Percentiles rank a stretch among this genome's conserved stretches.
These are phyloP conservation scores for Salpingus planirostris DNA, from an alignment of 2,888 invertebrate genomes.

Conservation along the genomic window DNA sequence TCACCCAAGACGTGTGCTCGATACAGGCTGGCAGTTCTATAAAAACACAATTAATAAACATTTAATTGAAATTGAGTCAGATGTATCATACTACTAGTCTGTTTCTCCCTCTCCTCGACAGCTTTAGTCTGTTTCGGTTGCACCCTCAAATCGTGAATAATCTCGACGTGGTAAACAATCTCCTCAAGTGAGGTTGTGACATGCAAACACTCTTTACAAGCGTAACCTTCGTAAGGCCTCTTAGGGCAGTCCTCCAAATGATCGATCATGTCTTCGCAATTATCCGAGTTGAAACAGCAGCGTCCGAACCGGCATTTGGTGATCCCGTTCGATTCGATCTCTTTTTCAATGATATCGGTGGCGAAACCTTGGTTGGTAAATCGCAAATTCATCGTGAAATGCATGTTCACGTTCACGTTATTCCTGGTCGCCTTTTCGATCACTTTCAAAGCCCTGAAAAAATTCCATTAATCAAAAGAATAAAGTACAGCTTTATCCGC, in stretches of 20 bases:
- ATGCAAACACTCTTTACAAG: constrained; percentile 31
- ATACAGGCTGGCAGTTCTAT: too few relatives aligned
- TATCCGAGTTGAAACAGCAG: constrained; percentile 25
- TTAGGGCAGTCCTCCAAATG: constrained; percentile 30
- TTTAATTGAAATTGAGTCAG: too few relatives aligned
- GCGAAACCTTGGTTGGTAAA: constrained; percentile 18
- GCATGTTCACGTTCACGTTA: constrained; percentile 6
- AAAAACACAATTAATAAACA: too few relatives aligned
- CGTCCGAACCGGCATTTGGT: constrained; percentile 36
- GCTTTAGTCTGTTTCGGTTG: too few relatives aligned
- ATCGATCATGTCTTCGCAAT: too few relatives aligned
- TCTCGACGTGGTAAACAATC: constrained; percentile 25
- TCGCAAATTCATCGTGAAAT: constrained; percentile 18
- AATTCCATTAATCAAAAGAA: too few relatives aligned
- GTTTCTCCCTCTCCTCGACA: too few relatives aligned
- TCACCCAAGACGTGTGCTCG: too few relatives aligned
- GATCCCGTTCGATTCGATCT: constrained; percentile 24
- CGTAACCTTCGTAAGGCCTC: constrained; percentile 24
- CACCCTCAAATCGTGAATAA: constrained; percentile 16
- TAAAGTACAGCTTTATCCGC: too few relatives aligned
- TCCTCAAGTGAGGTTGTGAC: constrained; percentile 20
- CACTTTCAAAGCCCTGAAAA: constrained; percentile 20
- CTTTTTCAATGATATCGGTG: constrained; percentile 17
- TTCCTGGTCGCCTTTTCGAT: constrained; percentile 13
- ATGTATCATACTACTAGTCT: too few relatives aligned